Evolutionary conservation across 2,797 vertebrate genomes (phyloP), one percentile per base, ranked within the genome.

Genomic region (Mus caroli): DNA sequence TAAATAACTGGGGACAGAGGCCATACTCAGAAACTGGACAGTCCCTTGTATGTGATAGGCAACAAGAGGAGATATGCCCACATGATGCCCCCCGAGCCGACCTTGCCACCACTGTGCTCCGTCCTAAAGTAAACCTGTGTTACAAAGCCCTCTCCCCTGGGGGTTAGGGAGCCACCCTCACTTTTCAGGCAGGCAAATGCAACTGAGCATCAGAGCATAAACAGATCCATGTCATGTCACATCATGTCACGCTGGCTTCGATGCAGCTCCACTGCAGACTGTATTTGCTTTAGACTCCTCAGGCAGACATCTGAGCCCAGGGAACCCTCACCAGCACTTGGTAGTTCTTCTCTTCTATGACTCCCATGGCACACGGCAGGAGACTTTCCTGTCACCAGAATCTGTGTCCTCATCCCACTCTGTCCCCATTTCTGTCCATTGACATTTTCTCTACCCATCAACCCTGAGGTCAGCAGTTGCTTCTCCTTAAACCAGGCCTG

Each of bases 121-220:
- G 43, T 64, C 88, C 46, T 79, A 28, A 88, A 80, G 77, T 64
- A 46, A 92, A 67, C 92, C 76, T 88, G 54, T 43, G 37, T 26
- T 20, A 10, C 24, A 76, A 78, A 92, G 69, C 76, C 50, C 56
- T 34, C 52, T 93, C 73, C 50, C 46, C 71, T 11, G 31, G 37
- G 26, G 73, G 67, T 92, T 71, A 75, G 64, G 92, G 88, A 90
- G 14, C 40, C 46, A 92, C 83, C 69, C 50, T 91, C 76, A n/a
- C 71, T 86, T 56, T 91, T 79, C 90, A 54, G 94, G 52, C 52
- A 76, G 83, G 56, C 2, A 0, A 54, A 79, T 24, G 64, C 22
- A 67, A 91, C 22, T n/a, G 89, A 43, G 91, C 92, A 96, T 56
- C 58, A 19, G 95, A 89, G 89, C 71, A 62, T 87, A 80, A 96